Evolutionary conservation across 2,113 vertebrate genomes (phyloP).

Genomic region (Tyto alba): DNA sequence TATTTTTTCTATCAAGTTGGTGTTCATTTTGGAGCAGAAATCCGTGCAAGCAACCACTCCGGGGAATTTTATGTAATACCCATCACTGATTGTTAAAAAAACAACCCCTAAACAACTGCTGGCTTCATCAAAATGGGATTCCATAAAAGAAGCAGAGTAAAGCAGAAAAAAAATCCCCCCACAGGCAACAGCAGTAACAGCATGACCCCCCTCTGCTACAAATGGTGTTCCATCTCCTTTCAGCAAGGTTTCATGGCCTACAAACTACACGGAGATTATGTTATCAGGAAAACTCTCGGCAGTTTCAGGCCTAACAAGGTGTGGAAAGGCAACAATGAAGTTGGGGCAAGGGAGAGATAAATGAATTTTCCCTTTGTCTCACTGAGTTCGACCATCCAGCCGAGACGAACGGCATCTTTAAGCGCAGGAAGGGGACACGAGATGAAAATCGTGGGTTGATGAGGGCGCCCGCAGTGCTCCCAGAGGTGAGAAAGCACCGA

Average conservation of each 20-base stretch:
- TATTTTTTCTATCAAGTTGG: neutral
- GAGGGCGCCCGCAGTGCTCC: neutral
- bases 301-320: neutral
- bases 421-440: neutral
- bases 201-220: neutral
- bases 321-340: neutral
- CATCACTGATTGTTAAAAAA: neutral
- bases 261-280: accelerated
- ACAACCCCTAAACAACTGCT: neutral
- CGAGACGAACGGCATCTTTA: accelerated
- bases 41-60: neutral
- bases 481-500: accelerated
- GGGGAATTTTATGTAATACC: neutral
- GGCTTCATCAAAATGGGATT: neutral
- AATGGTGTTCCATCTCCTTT: neutral
- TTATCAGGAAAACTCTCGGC: accelerated
- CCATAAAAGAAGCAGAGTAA: neutral
- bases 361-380: neutral
- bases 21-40: neutral
- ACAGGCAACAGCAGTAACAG: neutral
- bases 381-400: accelerated
- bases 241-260: neutral
- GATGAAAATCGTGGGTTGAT: accelerated
- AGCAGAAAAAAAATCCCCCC: neutral
- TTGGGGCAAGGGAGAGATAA: accelerated